A percentile compares a stretch with the other conserved stretches of the same genome.
These are phyloP conservation scores for Corticium candelabrum DNA, from an alignment of 37 sponge, comb jelly and placozoan genomes.

Conservation along the genomic window DNA sequence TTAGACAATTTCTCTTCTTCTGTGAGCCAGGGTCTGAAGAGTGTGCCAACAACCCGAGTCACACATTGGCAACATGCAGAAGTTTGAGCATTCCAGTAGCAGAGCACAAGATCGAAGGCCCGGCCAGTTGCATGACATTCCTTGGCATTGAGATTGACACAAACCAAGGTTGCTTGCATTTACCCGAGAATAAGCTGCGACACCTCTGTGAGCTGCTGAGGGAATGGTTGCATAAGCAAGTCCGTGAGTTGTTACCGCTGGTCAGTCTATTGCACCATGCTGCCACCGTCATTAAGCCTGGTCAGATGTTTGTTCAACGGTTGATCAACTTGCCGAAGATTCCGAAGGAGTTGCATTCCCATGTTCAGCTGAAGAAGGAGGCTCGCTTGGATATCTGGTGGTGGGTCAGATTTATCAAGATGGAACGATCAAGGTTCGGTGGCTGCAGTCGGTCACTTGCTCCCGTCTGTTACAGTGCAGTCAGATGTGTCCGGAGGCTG, in stretches of 20 bases:
- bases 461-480: not conserved
- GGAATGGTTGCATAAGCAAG: not conserved
- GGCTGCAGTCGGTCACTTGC: not conserved
- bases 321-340: not conserved
- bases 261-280: conserved; percentile 10
- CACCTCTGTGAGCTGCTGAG: not conserved
- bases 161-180: not conserved
- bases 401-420: not conserved
- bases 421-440: not conserved
- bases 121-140: conserved; percentile 20
- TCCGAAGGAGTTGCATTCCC: not conserved
- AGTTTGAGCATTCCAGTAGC: conserved; percentile 37
- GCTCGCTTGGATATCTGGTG: not conserved
- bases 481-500: conserved; percentile 39
- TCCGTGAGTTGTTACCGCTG: not conserved
- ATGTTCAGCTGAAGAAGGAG: not conserved
- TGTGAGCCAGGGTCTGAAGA: conserved; percentile 21
- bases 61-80: not conserved
- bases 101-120: conserved; percentile 32
- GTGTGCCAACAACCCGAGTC: not conserved
- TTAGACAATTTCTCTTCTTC: conserved; percentile 31
- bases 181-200: not conserved
- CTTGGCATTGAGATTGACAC: conserved; percentile 37
- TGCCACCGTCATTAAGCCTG: not conserved
- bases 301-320: conserved; percentile 8